phyloP scores from a whole-genome alignment of 2,888 invertebrate genomes.

The Chymomyza fuscimana region DNA sequence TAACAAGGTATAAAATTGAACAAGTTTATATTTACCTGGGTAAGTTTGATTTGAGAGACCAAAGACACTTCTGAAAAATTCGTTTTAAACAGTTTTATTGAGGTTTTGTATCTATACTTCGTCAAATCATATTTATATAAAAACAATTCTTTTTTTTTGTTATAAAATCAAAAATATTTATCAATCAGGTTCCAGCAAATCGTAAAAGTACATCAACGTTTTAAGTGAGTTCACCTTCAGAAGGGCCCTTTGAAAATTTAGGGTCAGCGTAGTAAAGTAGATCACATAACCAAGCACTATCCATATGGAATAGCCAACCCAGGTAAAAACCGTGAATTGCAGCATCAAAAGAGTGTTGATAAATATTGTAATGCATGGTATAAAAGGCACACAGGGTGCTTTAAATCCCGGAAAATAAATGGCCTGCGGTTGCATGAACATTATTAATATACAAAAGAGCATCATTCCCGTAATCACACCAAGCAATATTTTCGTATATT shows the following conservation, averaged over 20 bases:
- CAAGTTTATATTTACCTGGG: too few relatives aligned
- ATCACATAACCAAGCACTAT: slow-evolving; percentile 89
- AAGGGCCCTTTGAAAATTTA: background rate
- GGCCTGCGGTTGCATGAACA: slow-evolving; percentile 84
- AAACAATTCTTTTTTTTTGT: too few relatives aligned
- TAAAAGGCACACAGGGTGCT: slow-evolving; percentile 90
- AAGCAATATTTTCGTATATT: slow-evolving; percentile 74
- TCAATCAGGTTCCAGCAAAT: background rate
- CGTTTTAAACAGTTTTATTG: too few relatives aligned
- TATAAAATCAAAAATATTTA: background rate
- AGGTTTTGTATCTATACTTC: too few relatives aligned
- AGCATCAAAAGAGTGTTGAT: slow-evolving; percentile 94
- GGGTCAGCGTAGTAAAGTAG: slow-evolving; percentile 87
- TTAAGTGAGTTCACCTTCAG: background rate
- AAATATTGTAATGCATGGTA: slow-evolving; percentile 90
- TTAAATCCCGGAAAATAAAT: slow-evolving; percentile 84
- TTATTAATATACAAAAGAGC: slow-evolving; percentile 82
- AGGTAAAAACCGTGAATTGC: slow-evolving; percentile 89
- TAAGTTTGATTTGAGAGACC: too few relatives aligned
- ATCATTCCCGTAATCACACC: slow-evolving; percentile 81
- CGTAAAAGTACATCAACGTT: background rate
- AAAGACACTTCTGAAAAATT: too few relatives aligned
- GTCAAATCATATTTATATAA: background rate
- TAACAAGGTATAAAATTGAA: too few relatives aligned
- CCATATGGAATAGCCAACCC: slow-evolving; percentile 93